Base-by-base conservation (phyloP, 2,797 vertebrate species). In the Channallabes apus region DNA sequence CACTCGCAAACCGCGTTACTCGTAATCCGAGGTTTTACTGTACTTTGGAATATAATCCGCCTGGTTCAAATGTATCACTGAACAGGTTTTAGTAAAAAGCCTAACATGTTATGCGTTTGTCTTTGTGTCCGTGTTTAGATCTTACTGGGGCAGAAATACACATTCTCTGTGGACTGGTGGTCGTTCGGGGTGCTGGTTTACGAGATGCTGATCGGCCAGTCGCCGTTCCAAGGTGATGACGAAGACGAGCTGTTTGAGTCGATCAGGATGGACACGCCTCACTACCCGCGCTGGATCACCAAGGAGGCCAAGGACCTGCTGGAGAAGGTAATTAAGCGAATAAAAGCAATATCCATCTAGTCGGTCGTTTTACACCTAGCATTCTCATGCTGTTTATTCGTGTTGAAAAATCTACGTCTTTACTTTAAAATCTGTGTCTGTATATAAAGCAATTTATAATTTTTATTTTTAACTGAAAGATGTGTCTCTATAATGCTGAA, bases 101-200 rank as follows among this genome's bases (percentile, higher is more conserved):
- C 46, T 46, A 9, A 46, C 46, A 2, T 46, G 46, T 1, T 46
- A 11, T 46, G 46, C 11, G 9, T 46, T 46, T 59, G 54, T 41
- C 6, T 51, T 2, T 67, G 9, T 69, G 24, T 79, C 6, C 67
- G 82, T 65, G 46, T 58, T 84, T 87, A 99, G 98, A 99, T 99
- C 91, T 93, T 99, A 80, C 93, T 96, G 27, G 98, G 98, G 24
- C 94, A 96, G 87, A 96, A 96, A 88, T 99, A 99, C 93, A 96
- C 97, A 0, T 99, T 98, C 94, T 99, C 98, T 0, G 98, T 99
- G 89, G 98, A 99, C 94, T 99, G 98, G 98, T 99, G 98, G 98
- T 99, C 98, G 0, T 99, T 99, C 0, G 98, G 97, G n/a, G 98
- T 99, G 85, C 94, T 99, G 75, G 94, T 99, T 6, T 99, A 98